Percentiles rank a stretch among this genome's conserved stretches.
Evolutionary conservation across 2,888 invertebrate species (phyloP).

Genomic region (Synanthedon tipuliformis): DNA sequence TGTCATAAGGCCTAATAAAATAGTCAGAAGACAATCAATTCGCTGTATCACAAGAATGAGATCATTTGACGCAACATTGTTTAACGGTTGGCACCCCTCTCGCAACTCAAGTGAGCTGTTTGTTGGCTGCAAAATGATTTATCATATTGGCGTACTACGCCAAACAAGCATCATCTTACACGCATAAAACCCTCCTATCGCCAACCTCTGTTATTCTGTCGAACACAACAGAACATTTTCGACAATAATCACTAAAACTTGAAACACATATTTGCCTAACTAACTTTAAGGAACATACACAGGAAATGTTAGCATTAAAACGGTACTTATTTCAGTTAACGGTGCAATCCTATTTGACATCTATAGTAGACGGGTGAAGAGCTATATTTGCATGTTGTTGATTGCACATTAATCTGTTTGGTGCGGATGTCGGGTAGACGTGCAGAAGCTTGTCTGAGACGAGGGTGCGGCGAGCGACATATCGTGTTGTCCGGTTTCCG

Average conservation of each 20-base stretch:
- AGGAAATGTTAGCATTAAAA: neutral
- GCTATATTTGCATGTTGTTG: neutral
- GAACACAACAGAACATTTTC: conserved; percentile 42
- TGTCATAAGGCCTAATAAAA: no score
- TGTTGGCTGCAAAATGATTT: conserved; percentile 61
- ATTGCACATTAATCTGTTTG: neutral
- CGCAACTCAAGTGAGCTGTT: conserved; percentile 56
- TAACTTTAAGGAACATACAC: conserved; percentile 1
- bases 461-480: conserved; percentile 54
- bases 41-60: conserved; percentile 24
- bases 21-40: neutral
- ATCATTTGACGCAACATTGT: conserved; percentile 56
- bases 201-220: conserved; percentile 30
- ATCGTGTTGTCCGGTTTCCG: conserved; percentile 68
- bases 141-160: conserved; percentile 62
- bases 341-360: neutral
- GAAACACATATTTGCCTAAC: conserved; percentile 53
- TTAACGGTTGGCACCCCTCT: conserved; percentile 44
- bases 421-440: conserved; percentile 13
- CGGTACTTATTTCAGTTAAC: neutral
- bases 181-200: conserved; percentile 61
- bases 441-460: conserved; percentile 49
- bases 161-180: conserved; percentile 69
- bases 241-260: conserved; percentile 53
- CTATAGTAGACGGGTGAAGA: neutral